phyloP scores from a whole-genome alignment of 2,113 vertebrate species.

The Caloenas nicobarica region DNA sequence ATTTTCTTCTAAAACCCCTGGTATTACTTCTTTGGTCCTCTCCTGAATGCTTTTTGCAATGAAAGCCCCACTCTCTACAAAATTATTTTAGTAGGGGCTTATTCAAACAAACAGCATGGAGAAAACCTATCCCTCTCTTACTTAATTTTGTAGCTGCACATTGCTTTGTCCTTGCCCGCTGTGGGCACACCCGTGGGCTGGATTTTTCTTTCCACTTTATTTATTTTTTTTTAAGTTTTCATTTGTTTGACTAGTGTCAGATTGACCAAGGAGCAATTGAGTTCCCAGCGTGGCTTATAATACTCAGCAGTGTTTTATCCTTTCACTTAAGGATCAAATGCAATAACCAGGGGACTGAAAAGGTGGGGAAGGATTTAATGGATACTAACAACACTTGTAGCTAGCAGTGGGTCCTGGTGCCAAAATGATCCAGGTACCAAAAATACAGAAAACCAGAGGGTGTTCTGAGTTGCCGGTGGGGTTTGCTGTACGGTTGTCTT shows the following conservation, averaged over 20 bases:
- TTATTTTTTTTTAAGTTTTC: background rate
- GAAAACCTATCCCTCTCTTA: background rate
- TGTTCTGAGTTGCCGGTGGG: background rate
- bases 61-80: background rate
- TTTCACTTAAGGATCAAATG: background rate
- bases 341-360: background rate
- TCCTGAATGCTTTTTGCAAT: background rate
- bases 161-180: background rate
- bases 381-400: background rate
- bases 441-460: background rate
- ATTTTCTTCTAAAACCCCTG: background rate
- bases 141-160: background rate
- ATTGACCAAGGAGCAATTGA: background rate
- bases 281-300: background rate
- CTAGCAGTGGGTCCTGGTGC: background rate
- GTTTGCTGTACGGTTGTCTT: background rate
- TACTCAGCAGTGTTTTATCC: background rate
- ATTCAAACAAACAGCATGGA: constrained; percentile 10
- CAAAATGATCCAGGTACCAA: background rate
- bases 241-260: background rate
- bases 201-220: background rate
- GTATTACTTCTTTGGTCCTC: background rate
- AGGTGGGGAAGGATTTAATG: background rate
- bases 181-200: background rate
- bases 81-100: background rate